Percentiles rank a stretch among this genome's conserved stretches.
Conservation (phyloP, 1,140 invertebrate species). For the Trachymyrmex septentrionalis region DNA sequence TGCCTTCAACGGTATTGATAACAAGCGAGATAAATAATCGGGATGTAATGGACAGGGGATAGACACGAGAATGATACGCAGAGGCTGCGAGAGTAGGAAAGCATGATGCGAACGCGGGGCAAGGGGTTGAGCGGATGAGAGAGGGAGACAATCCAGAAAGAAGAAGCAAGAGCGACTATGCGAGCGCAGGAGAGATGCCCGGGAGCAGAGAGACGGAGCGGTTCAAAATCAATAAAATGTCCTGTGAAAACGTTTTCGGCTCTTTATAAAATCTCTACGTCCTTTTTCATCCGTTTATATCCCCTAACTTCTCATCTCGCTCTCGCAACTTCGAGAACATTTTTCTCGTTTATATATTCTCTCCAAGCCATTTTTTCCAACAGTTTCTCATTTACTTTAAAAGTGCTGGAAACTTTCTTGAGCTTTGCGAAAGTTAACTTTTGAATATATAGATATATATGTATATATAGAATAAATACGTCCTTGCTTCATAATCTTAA, state of each 20-base stretch:
- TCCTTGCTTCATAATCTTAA: neutral
- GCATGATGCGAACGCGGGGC: slow-evolving; percentile 17
- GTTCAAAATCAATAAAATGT: slow-evolving; percentile 84
- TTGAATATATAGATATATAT: slow-evolving; percentile 2
- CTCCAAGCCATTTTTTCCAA: neutral
- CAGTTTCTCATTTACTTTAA: slow-evolving; percentile 12
- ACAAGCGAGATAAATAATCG: slow-evolving; percentile 42
- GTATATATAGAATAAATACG: neutral
- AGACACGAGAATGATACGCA: slow-evolving; percentile 53
- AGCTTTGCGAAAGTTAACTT: slow-evolving; percentile 4
- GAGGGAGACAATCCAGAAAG: slow-evolving; percentile 71
- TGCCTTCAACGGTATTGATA: slow-evolving; percentile 29
- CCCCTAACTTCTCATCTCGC: slow-evolving; percentile 30
- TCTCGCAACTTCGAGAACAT: neutral
- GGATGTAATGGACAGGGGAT: slow-evolving; percentile 19
- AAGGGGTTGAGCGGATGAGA: slow-evolving; percentile 31
- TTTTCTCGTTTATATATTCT: neutral
- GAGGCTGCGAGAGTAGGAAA: slow-evolving; percentile 31
- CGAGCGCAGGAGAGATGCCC: slow-evolving; percentile 66
- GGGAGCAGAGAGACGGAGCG: slow-evolving; percentile 73
- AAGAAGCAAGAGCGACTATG: slow-evolving; percentile 71
- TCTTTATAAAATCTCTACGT: slow-evolving; percentile 73
- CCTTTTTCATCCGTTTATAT: slow-evolving; percentile 49
- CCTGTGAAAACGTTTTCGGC: slow-evolving; percentile 81
- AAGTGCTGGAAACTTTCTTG: slow-evolving; percentile 24